Evolutionary conservation across 1,140 invertebrate genomes (phyloP).

Genomic region (Globodera ellingtonae): DNA sequence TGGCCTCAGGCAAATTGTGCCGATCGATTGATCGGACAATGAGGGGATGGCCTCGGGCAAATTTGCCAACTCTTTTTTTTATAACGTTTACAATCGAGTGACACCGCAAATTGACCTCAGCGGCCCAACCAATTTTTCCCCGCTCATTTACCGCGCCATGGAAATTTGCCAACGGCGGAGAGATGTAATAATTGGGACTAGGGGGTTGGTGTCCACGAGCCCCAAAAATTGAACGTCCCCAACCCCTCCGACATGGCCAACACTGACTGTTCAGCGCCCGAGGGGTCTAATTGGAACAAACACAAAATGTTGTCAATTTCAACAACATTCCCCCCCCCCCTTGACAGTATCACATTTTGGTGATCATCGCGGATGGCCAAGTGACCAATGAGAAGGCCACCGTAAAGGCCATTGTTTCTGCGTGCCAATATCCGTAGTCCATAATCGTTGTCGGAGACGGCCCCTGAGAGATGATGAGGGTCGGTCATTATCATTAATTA

Average conservation of each 20-base stretch:
- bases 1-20: neutral
- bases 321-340: no score
- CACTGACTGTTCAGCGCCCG: no score
- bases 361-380: conserved; percentile 70
- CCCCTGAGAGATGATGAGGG: conserved; percentile 69
- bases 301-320: no score
- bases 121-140: conserved; percentile 68
- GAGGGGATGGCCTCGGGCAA: neutral
- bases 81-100: conserved; percentile 62
- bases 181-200: conserved; percentile 45
- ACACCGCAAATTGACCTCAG: conserved; percentile 65
- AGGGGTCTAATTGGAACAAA: no score
- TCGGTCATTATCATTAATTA: conserved; percentile 15
- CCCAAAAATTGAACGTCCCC: no score
- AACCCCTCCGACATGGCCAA: no score
- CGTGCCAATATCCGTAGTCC: conserved; percentile 69
- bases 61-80: conserved; percentile 23
- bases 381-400: conserved; percentile 68
- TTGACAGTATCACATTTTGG: conserved; percentile 69
- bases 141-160: conserved; percentile 68
- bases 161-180: conserved; percentile 66
- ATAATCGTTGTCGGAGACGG: conserved; percentile 71
- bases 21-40: conserved; percentile 7
- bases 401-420: conserved; percentile 69
- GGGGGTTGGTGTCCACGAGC: no score